A percentile compares a stretch with the other conserved stretches of the same genome.
These are phyloP conservation scores for Drosophila infuscata DNA, from an alignment of 2,888 invertebrate species.

Conservation along the genomic window DNA sequence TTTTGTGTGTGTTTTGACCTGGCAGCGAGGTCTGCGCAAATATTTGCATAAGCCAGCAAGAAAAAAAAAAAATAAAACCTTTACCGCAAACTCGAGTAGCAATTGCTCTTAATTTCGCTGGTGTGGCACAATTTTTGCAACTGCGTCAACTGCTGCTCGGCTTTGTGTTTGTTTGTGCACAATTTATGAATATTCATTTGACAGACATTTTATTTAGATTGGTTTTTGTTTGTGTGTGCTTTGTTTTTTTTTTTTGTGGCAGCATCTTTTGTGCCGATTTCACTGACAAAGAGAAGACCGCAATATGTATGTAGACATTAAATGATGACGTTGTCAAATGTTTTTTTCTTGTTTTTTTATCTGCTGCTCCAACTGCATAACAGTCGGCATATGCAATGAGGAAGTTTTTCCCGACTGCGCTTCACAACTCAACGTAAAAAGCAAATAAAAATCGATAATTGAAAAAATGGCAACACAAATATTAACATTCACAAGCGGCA, in stretches of 20 bases:
- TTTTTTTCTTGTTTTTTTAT: background rate
- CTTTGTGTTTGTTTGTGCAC: slow-evolving; percentile 17
- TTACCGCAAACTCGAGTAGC: slow-evolving; percentile 71
- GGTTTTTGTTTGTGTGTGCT: slow-evolving; percentile 19
- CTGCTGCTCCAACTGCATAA: slow-evolving; percentile 35
- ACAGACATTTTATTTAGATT: slow-evolving; percentile 48
- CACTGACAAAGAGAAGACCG: slow-evolving; percentile 27
- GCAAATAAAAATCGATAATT: slow-evolving; percentile 73
- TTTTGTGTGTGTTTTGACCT: slow-evolving; percentile 27
- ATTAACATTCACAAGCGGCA: slow-evolving; percentile 58
- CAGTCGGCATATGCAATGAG: slow-evolving; percentile 62
- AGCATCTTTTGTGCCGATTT: slow-evolving; percentile 37
- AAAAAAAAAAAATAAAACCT: slow-evolving; percentile 8
- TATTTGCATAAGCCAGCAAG: slow-evolving; percentile 61
- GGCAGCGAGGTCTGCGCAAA: slow-evolving; percentile 41
- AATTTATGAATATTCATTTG: slow-evolving; percentile 57
- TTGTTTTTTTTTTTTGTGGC: slow-evolving; percentile 19
- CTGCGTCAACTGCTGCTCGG: slow-evolving; percentile 15
- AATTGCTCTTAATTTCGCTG: slow-evolving; percentile 76
- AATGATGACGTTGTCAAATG: slow-evolving; percentile 25
- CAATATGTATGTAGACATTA: slow-evolving; percentile 36
- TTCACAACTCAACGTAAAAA: slow-evolving; percentile 52
- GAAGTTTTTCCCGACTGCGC: slow-evolving; percentile 55
- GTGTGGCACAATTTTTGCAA: slow-evolving; percentile 47
- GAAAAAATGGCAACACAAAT: slow-evolving; percentile 71